Percentiles rank a stretch among this genome's conserved stretches.
Conservation (phyloP, 1,140 invertebrate genomes). For the Polypedilum pembai region DNA sequence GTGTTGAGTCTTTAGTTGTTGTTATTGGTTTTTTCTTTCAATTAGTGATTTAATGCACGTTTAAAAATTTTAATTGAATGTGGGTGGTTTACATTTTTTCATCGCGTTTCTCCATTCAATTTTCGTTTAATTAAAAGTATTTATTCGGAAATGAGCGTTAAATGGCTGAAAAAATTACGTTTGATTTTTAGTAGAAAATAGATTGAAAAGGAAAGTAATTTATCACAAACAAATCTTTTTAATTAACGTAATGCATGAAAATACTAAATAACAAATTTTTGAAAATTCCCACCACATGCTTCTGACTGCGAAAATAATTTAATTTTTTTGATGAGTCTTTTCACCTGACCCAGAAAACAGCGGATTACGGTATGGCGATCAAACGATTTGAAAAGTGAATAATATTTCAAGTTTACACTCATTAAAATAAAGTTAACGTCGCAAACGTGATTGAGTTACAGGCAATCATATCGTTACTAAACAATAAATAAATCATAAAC, state of each 20-base stretch:
- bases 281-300: not conserved
- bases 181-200: too few species aligned
- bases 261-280: too few species aligned
- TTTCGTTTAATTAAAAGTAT: too few species aligned
- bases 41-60: constrained; percentile 13
- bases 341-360: not conserved
- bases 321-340: not conserved
- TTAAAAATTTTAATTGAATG: not conserved
- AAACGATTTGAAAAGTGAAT: not conserved
- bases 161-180: too few species aligned
- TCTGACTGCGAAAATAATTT: not conserved
- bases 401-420: not conserved
- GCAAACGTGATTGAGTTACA: not conserved
- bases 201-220: too few species aligned
- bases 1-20: too few species aligned
- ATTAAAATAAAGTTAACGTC: not conserved
- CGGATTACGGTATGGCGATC: too few species aligned
- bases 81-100: not conserved
- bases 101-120: too few species aligned
- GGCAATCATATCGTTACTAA: not conserved
- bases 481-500: constrained; percentile 4
- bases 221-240: too few species aligned
- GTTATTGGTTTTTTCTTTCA: not conserved
- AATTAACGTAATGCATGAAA: too few species aligned
- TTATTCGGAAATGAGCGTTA: too few species aligned